A percentile compares a stretch with the other conserved stretches of the same genome.
phyloP scores from a whole-genome alignment of 2,113 vertebrate species.

The Campylomormyrus numenius region DNA sequence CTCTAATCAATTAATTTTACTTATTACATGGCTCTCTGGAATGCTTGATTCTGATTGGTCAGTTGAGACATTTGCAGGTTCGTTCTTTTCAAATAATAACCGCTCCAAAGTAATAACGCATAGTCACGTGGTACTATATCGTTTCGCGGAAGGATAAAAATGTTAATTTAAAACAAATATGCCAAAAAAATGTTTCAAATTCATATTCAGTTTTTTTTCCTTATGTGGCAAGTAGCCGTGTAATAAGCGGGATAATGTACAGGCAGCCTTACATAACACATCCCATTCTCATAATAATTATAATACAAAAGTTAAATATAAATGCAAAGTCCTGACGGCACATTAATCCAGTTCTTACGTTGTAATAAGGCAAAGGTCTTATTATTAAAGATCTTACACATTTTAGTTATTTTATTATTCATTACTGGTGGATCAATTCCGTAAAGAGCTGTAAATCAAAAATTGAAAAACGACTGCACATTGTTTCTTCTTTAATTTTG shows the following conservation, averaged over 20 bases:
- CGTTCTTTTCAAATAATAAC: no score
- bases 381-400: neutral
- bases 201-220: no score
- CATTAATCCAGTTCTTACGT: neutral
- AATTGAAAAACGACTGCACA: neutral
- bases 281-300: neutral
- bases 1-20: neutral
- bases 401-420: neutral
- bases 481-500: neutral
- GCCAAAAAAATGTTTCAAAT: no score
- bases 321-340: neutral
- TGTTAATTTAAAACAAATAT: no score
- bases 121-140: no score
- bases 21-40: no score
- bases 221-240: no score
- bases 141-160: no score
- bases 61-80: no score
- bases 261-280: neutral
- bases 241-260: no score
- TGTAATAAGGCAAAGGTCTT: neutral
- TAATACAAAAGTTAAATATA: neutral
- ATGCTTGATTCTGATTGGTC: no score
- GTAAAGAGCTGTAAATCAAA: neutral
- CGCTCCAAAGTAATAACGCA: no score
- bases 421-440: neutral